Percentiles rank a stretch among this genome's conserved stretches.
phyloP scores from a whole-genome alignment of 1,140 invertebrate genomes.

The Paracyclopina nana region DNA sequence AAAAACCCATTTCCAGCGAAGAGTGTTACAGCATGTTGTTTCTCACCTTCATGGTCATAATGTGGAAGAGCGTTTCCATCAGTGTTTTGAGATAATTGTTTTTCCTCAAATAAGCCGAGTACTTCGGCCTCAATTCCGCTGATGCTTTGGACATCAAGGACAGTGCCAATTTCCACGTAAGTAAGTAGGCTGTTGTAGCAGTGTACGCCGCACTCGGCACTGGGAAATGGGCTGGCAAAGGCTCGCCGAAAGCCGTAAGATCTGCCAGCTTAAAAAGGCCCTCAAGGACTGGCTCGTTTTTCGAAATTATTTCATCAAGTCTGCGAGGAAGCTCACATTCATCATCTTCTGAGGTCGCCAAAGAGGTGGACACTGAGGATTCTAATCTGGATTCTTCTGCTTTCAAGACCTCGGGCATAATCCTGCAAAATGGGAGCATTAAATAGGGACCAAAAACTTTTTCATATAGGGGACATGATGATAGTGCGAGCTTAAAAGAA shows the following conservation, averaged over 20 bases:
- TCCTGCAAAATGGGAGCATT: too few species aligned
- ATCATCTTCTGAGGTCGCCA: too few species aligned
- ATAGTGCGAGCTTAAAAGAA: too few species aligned
- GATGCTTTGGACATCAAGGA: constrained; percentile 41
- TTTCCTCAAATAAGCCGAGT: constrained; percentile 43
- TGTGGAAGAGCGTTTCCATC: constrained; percentile 2
- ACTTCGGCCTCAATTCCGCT: constrained; percentile 43
- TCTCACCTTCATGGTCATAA: too few species aligned
- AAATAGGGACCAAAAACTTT: too few species aligned
- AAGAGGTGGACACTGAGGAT: too few species aligned
- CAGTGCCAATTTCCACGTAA: constrained; percentile 51
- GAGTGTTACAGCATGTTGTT: too few species aligned
- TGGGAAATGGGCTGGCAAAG: constrained; percentile 39
- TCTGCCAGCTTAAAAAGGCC: constrained; percentile 7
- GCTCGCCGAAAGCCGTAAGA: too few species aligned
- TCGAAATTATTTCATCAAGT: neutral
- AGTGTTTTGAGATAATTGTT: constrained; percentile 7
- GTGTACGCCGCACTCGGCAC: constrained; percentile 39
- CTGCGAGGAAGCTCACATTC: neutral
- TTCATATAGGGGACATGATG: too few species aligned
- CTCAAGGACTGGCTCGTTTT: constrained; percentile 17
- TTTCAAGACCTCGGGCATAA: too few species aligned
- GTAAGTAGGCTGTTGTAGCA: constrained; percentile 41
- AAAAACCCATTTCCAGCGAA: too few species aligned
- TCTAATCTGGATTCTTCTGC: too few species aligned